Conservation (phyloP, 2,113 vertebrate genomes). For the Sigmodon hispidus region DNA sequence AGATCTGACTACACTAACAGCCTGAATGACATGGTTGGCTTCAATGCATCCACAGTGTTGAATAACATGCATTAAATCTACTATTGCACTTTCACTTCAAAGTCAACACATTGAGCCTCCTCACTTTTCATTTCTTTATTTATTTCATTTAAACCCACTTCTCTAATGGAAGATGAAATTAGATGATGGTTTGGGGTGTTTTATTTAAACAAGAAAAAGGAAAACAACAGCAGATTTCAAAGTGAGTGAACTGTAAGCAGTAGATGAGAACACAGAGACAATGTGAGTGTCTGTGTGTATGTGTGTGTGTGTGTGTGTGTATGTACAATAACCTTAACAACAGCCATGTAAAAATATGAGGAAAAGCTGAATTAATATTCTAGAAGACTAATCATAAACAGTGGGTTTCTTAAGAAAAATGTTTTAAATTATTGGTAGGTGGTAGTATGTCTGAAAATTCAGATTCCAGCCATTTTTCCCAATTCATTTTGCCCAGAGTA, state of each 20-base stretch:
- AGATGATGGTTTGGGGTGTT: slow-evolving; percentile 3
- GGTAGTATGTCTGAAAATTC: slow-evolving; percentile 42
- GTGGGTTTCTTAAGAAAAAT: slow-evolving; percentile 8
- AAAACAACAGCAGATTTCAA: slow-evolving; percentile 51
- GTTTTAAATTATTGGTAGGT: slow-evolving; percentile 32
- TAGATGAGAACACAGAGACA: background rate
- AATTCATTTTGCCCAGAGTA: slow-evolving; percentile 56
- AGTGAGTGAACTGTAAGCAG: slow-evolving; percentile 32
- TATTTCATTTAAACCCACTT: slow-evolving; percentile 48
- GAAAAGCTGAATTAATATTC: background rate
- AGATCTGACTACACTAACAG: slow-evolving; percentile 20
- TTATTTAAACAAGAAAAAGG: slow-evolving; percentile 54
- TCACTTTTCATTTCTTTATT: slow-evolving; percentile 49
- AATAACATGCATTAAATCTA: slow-evolving; percentile 35
- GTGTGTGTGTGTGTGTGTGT: background rate
- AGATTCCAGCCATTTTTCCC: slow-evolving; percentile 35
- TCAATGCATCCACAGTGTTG: slow-evolving; percentile 18
- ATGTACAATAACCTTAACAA: background rate
- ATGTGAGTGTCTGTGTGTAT: background rate
- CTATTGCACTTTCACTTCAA: slow-evolving; percentile 43
- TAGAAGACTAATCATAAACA: slow-evolving; percentile 37
- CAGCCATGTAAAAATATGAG: background rate
- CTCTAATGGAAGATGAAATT: slow-evolving; percentile 15
- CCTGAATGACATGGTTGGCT: slow-evolving; percentile 48
- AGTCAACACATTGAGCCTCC: slow-evolving; percentile 25